Evolutionary conservation across 2,113 vertebrate species (phyloP).

Genomic region (Myrmophylax atrothorax): DNA sequence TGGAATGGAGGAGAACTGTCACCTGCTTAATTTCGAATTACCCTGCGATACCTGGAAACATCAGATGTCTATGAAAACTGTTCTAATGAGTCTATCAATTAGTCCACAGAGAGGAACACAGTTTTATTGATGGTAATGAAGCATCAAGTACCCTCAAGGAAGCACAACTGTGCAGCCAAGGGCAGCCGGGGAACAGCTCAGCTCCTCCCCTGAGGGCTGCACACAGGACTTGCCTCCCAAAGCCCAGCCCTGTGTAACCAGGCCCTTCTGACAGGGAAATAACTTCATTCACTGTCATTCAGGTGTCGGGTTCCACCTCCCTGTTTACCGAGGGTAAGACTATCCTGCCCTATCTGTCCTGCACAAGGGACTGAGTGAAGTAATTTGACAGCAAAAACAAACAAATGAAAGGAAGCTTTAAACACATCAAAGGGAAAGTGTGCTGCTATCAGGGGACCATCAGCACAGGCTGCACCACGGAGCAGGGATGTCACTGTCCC

Average conservation of each 20-base stretch:
- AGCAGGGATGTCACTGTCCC: not conserved
- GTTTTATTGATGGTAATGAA: accelerated
- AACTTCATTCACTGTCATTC: not conserved
- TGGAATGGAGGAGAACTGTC: not conserved
- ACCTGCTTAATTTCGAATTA: not conserved
- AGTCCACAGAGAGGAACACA: not conserved
- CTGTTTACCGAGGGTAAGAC: not conserved
- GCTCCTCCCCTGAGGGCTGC: accelerated
- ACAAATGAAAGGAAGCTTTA: constrained; percentile 26
- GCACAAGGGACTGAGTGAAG: not conserved
- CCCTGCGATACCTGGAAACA: not conserved
- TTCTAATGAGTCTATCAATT: accelerated
- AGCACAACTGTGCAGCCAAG: accelerated
- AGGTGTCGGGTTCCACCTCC: constrained; percentile 19
- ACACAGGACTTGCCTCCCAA: accelerated
- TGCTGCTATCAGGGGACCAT: not conserved
- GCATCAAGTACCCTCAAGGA: accelerated
- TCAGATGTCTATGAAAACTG: not conserved
- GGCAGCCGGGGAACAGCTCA: accelerated
- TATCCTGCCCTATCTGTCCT: not conserved
- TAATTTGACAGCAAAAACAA: constrained; percentile 33
- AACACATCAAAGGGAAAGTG: constrained; percentile 9
- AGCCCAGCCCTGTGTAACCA: not conserved
- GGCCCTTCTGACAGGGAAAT: not conserved
- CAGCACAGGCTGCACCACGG: not conserved